Conservation (phyloP, 2,113 vertebrate species). For the Podocnemis expansa region DNA sequence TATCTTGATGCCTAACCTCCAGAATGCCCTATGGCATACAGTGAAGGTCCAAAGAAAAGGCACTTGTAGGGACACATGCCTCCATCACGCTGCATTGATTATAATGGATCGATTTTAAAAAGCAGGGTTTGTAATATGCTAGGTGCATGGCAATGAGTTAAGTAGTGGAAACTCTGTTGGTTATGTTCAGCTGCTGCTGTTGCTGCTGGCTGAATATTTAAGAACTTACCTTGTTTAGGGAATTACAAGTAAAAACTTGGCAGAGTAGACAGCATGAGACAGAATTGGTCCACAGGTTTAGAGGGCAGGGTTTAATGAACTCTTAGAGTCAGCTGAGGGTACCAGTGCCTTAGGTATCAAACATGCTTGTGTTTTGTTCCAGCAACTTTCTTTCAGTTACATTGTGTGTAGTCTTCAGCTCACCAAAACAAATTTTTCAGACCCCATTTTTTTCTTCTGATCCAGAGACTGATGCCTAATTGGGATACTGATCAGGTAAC, state of each 20-base stretch:
- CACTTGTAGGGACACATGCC: fast-evolving
- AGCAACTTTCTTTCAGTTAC: constrained; percentile 12
- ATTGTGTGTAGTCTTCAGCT: constrained; percentile 8
- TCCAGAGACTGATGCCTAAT: background rate
- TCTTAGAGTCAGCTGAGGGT: background rate
- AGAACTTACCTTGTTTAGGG: constrained; percentile 47
- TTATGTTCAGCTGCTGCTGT: constrained; percentile 27
- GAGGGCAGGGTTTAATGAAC: constrained; percentile 73
- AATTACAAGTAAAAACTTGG: constrained; percentile 62
- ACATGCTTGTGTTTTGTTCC: constrained; percentile 53
- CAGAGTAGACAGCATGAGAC: constrained; percentile 49
- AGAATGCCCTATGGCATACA: fast-evolving
- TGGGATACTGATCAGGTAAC: background rate
- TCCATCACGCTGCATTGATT: background rate
- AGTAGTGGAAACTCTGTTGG: background rate
- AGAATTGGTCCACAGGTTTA: constrained; percentile 57
- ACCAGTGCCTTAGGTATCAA: constrained; percentile 53
- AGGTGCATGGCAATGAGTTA: background rate
- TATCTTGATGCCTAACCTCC: background rate
- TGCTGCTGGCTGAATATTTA: constrained; percentile 45
- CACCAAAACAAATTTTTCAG: constrained; percentile 18
- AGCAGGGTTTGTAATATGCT: background rate
- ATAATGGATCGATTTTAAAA: fast-evolving
- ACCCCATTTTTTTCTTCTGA: background rate
- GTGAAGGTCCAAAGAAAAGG: fast-evolving